These are phyloP conservation scores for Babylonia areolata DNA, from an alignment of 1,140 invertebrate species.

Conservation along the genomic window DNA sequence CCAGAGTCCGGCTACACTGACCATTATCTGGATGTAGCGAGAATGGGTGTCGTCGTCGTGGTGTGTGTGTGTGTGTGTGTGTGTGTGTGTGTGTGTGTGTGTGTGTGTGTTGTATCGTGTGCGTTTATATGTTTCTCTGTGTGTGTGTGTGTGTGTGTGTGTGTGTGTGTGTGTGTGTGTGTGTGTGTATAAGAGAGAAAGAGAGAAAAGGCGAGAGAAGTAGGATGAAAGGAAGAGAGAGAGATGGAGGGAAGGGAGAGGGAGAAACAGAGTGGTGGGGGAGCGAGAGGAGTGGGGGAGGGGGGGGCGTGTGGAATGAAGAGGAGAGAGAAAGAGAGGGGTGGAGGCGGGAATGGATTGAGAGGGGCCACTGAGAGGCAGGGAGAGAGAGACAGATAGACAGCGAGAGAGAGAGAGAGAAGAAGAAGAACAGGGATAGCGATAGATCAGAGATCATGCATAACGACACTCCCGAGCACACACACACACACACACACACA, in stretches of 20 bases:
- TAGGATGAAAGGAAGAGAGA: not conserved
- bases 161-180: too few relatives aligned
- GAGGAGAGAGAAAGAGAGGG: not conserved
- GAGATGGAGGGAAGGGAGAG: not conserved
- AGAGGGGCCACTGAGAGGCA: not conserved
- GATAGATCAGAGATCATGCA: not conserved
- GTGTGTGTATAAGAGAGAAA: too few relatives aligned
- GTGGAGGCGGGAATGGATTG: not conserved
- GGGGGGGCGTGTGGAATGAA: not conserved
- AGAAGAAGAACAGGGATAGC: not conserved
- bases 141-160: too few relatives aligned
- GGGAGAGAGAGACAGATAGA: not conserved
- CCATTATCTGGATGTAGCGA: too few relatives aligned
- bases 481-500: too few relatives aligned
- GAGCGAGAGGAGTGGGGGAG: not conserved
- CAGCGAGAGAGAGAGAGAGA: slow-evolving; percentile 6
- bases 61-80: too few relatives aligned
- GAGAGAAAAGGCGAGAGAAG: not conserved
- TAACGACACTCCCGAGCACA: too few relatives aligned
- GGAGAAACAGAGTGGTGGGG: not conserved
- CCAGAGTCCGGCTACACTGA: too few relatives aligned
- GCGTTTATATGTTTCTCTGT: too few relatives aligned
- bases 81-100: too few relatives aligned
- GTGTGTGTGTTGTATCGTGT: too few relatives aligned
- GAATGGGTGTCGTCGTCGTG: too few relatives aligned